phyloP scores from a whole-genome alignment of 2,113 vertebrate species.

The Pseudorasbora parva region DNA sequence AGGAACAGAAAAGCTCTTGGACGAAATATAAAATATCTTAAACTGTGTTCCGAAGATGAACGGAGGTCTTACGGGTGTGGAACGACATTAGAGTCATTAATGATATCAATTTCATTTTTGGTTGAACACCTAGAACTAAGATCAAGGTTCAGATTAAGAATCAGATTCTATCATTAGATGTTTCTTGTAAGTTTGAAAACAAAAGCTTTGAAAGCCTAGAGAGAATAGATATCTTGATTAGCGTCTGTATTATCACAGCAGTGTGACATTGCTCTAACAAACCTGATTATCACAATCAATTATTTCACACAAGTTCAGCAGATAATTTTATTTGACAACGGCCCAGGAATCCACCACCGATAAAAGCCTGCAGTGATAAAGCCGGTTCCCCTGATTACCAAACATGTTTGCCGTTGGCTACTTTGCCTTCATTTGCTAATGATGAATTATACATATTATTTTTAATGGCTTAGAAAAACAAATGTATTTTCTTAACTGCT shows the following conservation, averaged over 20 bases:
- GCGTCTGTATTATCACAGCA: neutral
- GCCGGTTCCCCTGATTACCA: neutral
- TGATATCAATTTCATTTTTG: no score
- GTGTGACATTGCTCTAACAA: neutral
- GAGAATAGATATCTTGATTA: neutral
- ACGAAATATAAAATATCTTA: no score
- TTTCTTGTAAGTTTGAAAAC: neutral
- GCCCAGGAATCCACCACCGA: neutral
- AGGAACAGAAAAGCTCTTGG: no score
- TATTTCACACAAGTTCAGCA: neutral
- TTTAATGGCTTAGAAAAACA: neutral
- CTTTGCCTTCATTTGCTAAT: neutral
- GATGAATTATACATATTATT: neutral
- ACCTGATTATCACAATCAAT: neutral
- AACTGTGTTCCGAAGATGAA: no score
- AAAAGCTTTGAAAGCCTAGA: conserved; percentile 5
- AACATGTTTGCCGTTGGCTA: conserved; percentile 1
- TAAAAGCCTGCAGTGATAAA: neutral
- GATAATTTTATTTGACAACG: neutral
- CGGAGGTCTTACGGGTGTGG: no score
- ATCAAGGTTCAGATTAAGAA: neutral
- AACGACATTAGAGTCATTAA: no score
- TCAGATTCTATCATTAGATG: neutral
- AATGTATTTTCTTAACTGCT: neutral
- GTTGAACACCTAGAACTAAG: no score